A percentile compares a stretch with the other conserved stretches of the same genome.
Evolutionary conservation across 2,797 vertebrate genomes (phyloP).

Genomic region (Arnoldichthys spilopterus): DNA sequence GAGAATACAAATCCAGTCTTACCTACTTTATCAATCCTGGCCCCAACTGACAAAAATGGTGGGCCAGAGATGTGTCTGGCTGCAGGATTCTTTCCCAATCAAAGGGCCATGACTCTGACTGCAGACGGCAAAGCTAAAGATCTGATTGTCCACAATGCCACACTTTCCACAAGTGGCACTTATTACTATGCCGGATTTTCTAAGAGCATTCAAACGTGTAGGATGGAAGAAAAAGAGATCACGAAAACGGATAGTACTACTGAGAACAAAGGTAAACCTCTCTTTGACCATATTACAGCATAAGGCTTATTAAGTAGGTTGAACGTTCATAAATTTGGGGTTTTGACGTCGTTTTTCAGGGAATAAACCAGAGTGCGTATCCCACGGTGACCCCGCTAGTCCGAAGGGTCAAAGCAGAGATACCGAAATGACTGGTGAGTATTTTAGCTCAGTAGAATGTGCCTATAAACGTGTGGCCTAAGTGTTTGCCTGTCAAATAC

Average conservation of each 20-base stretch:
- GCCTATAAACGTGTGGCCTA: not conserved
- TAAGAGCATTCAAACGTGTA: constrained; percentile 20
- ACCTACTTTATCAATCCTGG: constrained; percentile 55
- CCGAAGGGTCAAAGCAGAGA: too few relatives aligned
- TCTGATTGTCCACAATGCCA: accelerated
- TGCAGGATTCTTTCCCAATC: constrained; percentile 41
- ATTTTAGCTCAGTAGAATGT: not conserved
- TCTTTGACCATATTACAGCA: too few relatives aligned
- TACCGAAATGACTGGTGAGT: not conserved
- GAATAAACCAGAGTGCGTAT: not conserved
- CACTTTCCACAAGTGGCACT: not conserved
- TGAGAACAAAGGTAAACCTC: not conserved
- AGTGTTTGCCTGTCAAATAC: not conserved
- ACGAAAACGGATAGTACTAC: accelerated
- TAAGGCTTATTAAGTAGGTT: too few relatives aligned
- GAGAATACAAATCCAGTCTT: accelerated
- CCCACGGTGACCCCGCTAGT: too few relatives aligned
- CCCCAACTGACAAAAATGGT: accelerated
- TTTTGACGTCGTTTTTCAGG: not conserved
- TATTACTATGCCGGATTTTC: constrained; percentile 58
- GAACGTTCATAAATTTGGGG: not conserved
- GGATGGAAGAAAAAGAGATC: accelerated
- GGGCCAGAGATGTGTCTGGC: constrained; percentile 64
- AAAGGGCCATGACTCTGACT: not conserved
- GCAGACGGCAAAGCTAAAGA: accelerated